Evolutionary conservation across 2,888 invertebrate genomes (phyloP).

Genomic region (Epirrhoe alternata): DNA sequence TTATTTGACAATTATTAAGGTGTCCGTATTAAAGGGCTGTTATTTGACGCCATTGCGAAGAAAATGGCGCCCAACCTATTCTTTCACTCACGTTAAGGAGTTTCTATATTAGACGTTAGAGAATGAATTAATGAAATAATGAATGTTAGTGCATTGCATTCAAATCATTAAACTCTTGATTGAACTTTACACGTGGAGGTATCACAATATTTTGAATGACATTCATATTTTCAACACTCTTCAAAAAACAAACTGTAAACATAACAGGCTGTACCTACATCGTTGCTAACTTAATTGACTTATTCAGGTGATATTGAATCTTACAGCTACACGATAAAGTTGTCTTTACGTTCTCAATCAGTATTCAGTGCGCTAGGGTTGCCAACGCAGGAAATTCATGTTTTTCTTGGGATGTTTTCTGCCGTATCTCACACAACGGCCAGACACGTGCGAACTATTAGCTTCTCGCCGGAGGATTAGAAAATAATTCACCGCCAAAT

Average conservation of each 20-base stretch:
- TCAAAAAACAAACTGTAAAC: too few species aligned
- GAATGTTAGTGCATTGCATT: too few species aligned
- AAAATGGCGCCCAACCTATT: background rate
- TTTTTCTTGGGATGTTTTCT: constrained; percentile 82
- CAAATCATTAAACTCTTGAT: too few species aligned
- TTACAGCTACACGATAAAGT: background rate
- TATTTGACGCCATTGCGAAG: constrained; percentile 44
- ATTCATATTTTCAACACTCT: too few species aligned
- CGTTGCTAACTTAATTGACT: too few species aligned
- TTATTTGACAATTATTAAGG: constrained; percentile 84
- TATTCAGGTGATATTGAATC: constrained; percentile 4
- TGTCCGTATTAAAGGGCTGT: constrained; percentile 81
- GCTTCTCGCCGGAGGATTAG: constrained; percentile 81
- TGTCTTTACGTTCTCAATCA: background rate
- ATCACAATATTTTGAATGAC: too few species aligned
- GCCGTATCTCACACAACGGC: constrained; percentile 75
- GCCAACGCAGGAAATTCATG: constrained; percentile 74
- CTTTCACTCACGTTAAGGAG: constrained; percentile 6
- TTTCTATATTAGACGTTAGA: background rate
- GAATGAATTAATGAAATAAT: background rate
- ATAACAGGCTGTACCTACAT: too few species aligned
- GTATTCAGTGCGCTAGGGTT: constrained; percentile 15
- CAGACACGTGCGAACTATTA: constrained; percentile 84
- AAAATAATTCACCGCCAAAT: constrained; percentile 84
- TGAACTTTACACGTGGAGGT: too few species aligned